Percentiles rank a stretch among this genome's conserved stretches.
These are phyloP conservation scores for Ormyrus rosae DNA, from an alignment of 2,888 invertebrate genomes.

Conservation along the genomic window DNA sequence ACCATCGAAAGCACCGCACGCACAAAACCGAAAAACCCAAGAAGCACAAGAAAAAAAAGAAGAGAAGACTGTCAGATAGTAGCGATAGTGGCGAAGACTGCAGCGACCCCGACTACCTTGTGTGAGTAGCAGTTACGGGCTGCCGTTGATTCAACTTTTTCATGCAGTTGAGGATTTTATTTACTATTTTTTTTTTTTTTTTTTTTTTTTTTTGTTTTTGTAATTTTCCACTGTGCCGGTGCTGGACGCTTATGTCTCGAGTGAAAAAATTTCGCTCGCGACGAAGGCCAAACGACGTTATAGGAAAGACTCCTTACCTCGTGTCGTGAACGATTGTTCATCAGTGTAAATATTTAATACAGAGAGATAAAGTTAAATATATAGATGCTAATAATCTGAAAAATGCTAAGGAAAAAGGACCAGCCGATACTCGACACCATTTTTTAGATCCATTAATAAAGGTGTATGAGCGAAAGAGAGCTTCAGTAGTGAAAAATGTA, in stretches of 20 bases:
- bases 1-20: constrained; percentile 71
- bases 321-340: constrained; percentile 24
- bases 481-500: constrained; percentile 44
- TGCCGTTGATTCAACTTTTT: not conserved
- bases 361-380: constrained; percentile 34
- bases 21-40: constrained; percentile 73
- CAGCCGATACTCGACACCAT: constrained; percentile 44
- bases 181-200: constrained; percentile 24
- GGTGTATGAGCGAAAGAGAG: constrained; percentile 15
- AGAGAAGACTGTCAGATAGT: constrained; percentile 73
- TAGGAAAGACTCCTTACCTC: constrained; percentile 7
- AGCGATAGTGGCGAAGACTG: constrained; percentile 82
- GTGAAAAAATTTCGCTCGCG: not conserved
- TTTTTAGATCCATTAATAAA: constrained; percentile 38
- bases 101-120: constrained; percentile 79
- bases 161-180: constrained; percentile 8
- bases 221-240: constrained; percentile 51
- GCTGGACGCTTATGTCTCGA: constrained; percentile 44
- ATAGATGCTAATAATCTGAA: constrained; percentile 42
- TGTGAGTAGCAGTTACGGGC: constrained; percentile 64
- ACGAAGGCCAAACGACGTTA: not conserved
- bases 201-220: constrained; percentile 17
- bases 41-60: constrained; percentile 74
- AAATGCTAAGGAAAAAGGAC: constrained; percentile 47
- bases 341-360: constrained; percentile 50